Conservation (phyloP, 2,888 invertebrate species). For the Prosapia bicincta region DNA sequence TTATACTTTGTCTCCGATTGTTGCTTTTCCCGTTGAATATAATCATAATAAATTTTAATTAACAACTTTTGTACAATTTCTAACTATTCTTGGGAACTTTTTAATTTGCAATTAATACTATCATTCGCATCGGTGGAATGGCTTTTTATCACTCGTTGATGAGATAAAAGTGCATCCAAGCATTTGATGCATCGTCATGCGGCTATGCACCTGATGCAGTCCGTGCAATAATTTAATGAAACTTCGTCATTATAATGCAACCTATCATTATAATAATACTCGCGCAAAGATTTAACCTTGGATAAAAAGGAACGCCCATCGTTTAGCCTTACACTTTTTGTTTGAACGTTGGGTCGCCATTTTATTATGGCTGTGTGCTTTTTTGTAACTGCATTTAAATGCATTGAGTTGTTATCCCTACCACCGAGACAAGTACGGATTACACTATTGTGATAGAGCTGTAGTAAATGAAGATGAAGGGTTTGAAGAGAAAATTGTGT, state of each 20-base stretch:
- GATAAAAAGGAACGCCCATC: neutral
- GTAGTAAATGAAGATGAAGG: no score
- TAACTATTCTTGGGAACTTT: neutral
- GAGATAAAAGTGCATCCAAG: neutral
- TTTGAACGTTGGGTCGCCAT: neutral
- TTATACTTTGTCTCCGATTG: no score
- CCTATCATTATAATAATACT: constrained; percentile 21
- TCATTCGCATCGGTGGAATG: neutral
- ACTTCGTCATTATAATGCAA: constrained; percentile 26
- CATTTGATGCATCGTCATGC: neutral
- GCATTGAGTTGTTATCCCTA: neutral
- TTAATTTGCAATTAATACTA: neutral
- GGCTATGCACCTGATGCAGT: constrained; percentile 19
- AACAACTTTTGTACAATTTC: neutral
- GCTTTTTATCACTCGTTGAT: neutral
- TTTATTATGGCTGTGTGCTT: neutral
- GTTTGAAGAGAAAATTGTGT: no score
- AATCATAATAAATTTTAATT: neutral
- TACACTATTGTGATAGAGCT: no score
- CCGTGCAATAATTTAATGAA: constrained; percentile 19
- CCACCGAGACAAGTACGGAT: neutral
- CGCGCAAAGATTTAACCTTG: neutral
- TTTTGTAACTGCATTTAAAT: neutral
- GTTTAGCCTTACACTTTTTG: neutral
- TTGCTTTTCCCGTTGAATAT: no score